Evolutionary conservation across 2,888 invertebrate genomes (phyloP).

Genomic region (Dicyrtoma fusca): DNA sequence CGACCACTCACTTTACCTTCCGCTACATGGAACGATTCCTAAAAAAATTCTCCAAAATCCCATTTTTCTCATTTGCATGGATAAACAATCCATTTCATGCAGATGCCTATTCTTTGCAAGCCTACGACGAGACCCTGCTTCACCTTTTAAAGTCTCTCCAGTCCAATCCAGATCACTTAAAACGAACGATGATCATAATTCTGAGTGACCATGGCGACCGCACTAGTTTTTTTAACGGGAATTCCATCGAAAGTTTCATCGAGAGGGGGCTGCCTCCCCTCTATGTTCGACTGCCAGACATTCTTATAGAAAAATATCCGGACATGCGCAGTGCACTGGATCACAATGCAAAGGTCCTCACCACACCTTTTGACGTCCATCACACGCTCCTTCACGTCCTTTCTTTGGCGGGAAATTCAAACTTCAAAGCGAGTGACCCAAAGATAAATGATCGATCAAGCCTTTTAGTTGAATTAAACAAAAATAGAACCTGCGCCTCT

Average conservation of each 20-base stretch:
- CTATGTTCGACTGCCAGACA: constrained; percentile 70
- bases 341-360: constrained; percentile 68
- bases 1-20: too few species aligned
- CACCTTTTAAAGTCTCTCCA: constrained; percentile 65
- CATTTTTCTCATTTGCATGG: constrained; percentile 80
- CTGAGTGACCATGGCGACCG: too few species aligned
- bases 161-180: constrained; percentile 62
- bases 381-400: constrained; percentile 64
- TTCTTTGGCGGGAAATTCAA: too few species aligned
- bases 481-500: constrained; percentile 16
- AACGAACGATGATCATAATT: constrained; percentile 70
- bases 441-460: constrained; percentile 24
- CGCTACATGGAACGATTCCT: too few species aligned
- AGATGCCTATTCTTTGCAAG: constrained; percentile 68
- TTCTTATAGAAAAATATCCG: constrained; percentile 65
- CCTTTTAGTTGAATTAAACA: constrained; percentile 6
- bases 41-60: too few species aligned
- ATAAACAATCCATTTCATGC: constrained; percentile 77
- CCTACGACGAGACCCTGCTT: constrained; percentile 69
- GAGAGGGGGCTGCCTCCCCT: constrained; percentile 72
- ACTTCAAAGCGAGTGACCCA: too few species aligned
- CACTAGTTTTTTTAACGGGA: too few species aligned
- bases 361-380: constrained; percentile 76
- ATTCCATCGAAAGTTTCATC: constrained; percentile 74
- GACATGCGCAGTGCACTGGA: constrained; percentile 64